These are phyloP conservation scores for Tetranychus piercei DNA, from an alignment of 2,888 invertebrate species.

Conservation along the genomic window DNA sequence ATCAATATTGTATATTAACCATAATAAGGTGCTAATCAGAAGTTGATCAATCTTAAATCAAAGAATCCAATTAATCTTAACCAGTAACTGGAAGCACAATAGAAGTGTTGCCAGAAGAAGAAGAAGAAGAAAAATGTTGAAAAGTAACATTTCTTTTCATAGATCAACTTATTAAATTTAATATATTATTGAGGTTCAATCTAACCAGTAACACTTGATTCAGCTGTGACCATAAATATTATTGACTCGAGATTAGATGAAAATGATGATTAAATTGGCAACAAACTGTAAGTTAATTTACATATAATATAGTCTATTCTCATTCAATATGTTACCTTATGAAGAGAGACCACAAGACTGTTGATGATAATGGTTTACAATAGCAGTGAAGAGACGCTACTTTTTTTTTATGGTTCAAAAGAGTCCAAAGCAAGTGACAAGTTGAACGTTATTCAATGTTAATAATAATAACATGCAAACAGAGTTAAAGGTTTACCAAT, in stretches of 20 bases:
- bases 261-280: not conserved
- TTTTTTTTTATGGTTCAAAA: not conserved
- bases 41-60: no score
- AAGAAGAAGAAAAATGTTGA: no score
- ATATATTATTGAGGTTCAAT: not conserved
- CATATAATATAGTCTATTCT: not conserved
- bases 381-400: not conserved
- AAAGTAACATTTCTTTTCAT: no score
- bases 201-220: not conserved
- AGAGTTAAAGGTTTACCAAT: no score
- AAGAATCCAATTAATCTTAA: no score
- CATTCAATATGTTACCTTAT: not conserved
- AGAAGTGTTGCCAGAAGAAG: no score
- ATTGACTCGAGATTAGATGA: not conserved
- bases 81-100: no score
- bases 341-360: not conserved
- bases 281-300: not conserved
- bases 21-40: no score
- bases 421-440: not conserved
- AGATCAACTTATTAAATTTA: not conserved
- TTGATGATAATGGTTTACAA: not conserved
- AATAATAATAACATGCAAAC: no score
- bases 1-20: no score
- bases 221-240: not conserved
- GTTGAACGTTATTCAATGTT: not conserved